These are phyloP conservation scores for Sardina pilchardus DNA, from an alignment of 2,113 vertebrate species.

Conservation along the genomic window DNA sequence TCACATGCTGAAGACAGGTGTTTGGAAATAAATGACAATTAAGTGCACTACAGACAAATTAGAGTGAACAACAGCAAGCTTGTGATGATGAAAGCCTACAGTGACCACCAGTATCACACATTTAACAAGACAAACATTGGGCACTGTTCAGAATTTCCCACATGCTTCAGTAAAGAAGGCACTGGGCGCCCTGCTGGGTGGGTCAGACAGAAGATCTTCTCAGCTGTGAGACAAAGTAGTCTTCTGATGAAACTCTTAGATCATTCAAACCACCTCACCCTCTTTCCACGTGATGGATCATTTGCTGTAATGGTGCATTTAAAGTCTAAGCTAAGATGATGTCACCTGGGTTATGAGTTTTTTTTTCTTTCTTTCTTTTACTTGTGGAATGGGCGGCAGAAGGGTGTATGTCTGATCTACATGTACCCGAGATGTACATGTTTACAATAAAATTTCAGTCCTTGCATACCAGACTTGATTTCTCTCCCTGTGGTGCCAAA, in stretches of 20 bases:
- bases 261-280: not conserved
- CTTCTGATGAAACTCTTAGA: conserved; percentile 7
- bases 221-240: not conserved
- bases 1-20: not conserved
- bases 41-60: conserved; percentile 22
- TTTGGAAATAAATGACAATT: not conserved
- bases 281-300: not conserved
- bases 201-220: not conserved
- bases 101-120: not conserved
- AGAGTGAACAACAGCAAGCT: not conserved
- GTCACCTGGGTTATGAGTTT: not conserved
- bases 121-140: not conserved
- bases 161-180: not conserved
- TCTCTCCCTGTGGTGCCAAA: too few species aligned
- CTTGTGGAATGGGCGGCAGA: not conserved
- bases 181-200: not conserved
- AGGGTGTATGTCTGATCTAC: not conserved
- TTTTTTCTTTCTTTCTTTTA: not conserved
- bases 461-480: too few species aligned
- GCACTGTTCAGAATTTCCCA: not conserved
- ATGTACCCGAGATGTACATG: too few species aligned
- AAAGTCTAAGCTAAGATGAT: not conserved
- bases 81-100: not conserved
- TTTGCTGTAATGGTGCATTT: not conserved
- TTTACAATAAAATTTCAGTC: too few species aligned